phyloP scores from a whole-genome alignment of 2,113 vertebrate species.

The Cryptomyrus ogoouensis region DNA sequence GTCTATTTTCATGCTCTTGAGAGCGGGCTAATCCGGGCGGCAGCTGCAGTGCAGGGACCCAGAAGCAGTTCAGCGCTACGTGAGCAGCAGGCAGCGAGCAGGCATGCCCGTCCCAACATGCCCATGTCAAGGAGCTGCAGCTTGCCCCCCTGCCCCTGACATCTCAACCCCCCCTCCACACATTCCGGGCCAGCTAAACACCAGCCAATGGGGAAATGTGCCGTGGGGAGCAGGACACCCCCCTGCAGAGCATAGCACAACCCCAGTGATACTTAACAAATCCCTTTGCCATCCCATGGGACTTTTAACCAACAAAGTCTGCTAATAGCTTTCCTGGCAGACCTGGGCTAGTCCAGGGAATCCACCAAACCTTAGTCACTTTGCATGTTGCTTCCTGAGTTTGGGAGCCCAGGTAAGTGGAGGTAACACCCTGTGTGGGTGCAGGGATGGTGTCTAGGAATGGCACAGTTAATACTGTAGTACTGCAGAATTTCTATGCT shows the following conservation, averaged over 20 bases:
- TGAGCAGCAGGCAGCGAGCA: neutral
- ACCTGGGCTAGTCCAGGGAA: neutral
- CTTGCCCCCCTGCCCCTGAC: neutral
- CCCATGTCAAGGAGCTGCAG: neutral
- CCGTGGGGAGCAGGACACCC: neutral
- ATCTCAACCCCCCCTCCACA: neutral
- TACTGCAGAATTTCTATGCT: neutral
- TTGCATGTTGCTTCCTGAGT: neutral
- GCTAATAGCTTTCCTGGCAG: neutral
- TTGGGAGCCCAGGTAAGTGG: neutral
- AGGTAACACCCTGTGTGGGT: neutral
- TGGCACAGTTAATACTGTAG: neutral
- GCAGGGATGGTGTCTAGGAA: neutral
- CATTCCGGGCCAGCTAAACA: neutral
- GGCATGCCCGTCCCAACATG: slow-evolving; percentile 1
- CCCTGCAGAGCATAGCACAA: neutral
- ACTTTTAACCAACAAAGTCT: neutral
- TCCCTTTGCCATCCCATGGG: neutral
- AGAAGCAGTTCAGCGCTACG: neutral
- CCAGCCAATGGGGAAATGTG: neutral
- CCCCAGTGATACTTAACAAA: neutral
- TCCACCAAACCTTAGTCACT: neutral
- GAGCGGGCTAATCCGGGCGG: neutral
- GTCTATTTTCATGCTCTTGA: neutral
- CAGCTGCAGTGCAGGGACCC: neutral